Evolutionary conservation across 1,140 invertebrate genomes (phyloP).

Genomic region (Halictus rubicundus): DNA sequence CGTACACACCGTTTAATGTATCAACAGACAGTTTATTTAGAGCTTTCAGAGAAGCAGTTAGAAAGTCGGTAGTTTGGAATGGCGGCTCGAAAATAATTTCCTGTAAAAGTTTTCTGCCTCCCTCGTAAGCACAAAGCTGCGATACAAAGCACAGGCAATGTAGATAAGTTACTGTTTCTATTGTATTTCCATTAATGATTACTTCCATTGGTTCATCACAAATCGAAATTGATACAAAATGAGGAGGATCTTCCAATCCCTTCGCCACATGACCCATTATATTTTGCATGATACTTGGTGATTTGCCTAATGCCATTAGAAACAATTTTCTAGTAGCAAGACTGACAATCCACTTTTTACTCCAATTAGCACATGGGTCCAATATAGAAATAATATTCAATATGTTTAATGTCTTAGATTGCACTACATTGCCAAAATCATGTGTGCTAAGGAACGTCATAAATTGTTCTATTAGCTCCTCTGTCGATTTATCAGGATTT

Average conservation of each 20-base stretch:
- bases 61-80: conserved; percentile 69
- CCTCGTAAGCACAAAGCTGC: conserved; percentile 69
- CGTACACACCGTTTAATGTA: conserved; percentile 70
- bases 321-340: conserved; percentile 70
- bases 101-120: conserved; percentile 65
- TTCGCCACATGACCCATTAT: conserved; percentile 60
- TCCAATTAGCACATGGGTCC: conserved; percentile 76
- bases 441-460: conserved; percentile 69
- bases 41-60: conserved; percentile 64
- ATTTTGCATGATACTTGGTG: conserved; percentile 68
- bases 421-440: conserved; percentile 51
- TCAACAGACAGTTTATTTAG: conserved; percentile 70
- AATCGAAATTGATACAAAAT: conserved; percentile 64
- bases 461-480: conserved; percentile 76
- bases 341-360: conserved; percentile 73
- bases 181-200: conserved; percentile 74
- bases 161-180: conserved; percentile 74
- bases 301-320: conserved; percentile 67
- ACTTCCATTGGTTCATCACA: conserved; percentile 70
- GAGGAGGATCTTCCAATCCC: conserved; percentile 66
- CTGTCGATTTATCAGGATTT: conserved; percentile 68
- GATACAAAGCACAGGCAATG: conserved; percentile 73
- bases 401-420: conserved; percentile 66
- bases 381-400: conserved; percentile 74
- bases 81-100: conserved; percentile 63